phyloP scores from a whole-genome alignment of 2,113 vertebrate species.

The Psephotus haematonotus region DNA sequence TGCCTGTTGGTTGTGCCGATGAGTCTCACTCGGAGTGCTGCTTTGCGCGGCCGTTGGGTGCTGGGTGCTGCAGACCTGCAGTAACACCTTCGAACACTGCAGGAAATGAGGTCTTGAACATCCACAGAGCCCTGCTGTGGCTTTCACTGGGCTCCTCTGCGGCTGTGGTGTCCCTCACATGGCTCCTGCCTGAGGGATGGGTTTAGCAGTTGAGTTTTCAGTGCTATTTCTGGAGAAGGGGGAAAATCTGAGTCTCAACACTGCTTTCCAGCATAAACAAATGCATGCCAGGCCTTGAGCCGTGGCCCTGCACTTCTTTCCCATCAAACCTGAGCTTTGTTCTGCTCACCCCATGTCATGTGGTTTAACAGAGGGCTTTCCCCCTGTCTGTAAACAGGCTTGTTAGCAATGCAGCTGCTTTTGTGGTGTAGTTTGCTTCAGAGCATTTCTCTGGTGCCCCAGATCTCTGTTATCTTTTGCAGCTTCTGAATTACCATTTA shows the following conservation, averaged over 20 bases:
- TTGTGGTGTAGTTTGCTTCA: background rate
- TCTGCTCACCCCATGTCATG: background rate
- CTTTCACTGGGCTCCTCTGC: background rate
- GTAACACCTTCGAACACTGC: background rate
- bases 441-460: background rate
- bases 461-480: background rate
- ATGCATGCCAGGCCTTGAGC: background rate
- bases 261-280: background rate
- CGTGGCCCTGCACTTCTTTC: background rate
- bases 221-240: background rate
- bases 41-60: rapidly evolving
- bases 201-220: background rate
- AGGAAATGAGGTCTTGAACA: no score
- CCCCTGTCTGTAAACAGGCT: background rate
- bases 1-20: background rate
- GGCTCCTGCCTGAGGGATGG: rapidly evolving
- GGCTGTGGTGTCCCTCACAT: background rate
- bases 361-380: background rate
- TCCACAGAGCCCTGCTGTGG: background rate
- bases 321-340: background rate
- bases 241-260: background rate
- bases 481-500: background rate
- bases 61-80: background rate
- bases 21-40: background rate
- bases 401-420: background rate